phyloP scores from a whole-genome alignment of 1,140 invertebrate genomes.

The Bombyx mandarina region DNA sequence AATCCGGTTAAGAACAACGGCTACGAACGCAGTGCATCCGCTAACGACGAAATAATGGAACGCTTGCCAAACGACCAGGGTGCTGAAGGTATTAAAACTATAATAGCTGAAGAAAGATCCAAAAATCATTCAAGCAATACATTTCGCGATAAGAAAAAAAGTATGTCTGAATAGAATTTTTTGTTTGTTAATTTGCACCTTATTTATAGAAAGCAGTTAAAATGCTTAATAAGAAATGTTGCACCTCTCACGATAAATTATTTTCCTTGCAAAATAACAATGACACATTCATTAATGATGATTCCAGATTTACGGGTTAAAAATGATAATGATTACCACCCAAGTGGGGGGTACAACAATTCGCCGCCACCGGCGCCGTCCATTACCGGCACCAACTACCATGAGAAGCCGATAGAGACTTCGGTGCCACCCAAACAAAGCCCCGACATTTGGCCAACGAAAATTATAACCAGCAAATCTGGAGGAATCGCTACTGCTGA shows the following conservation, averaged over 20 bases:
- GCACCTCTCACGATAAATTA: neutral
- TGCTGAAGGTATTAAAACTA: conserved; percentile 50
- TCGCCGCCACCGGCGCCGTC: conserved; percentile 67
- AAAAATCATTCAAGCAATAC: neutral
- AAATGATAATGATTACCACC: conserved; percentile 71
- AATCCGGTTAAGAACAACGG: conserved; percentile 62
- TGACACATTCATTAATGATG: conserved; percentile 5
- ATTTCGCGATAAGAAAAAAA: neutral
- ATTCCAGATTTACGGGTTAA: conserved; percentile 73
- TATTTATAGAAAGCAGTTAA: too few species aligned
- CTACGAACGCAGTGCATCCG: conserved; percentile 53
- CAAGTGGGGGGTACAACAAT: conserved; percentile 59
- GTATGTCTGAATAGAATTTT: too few species aligned
- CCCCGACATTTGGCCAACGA: conserved; percentile 61
- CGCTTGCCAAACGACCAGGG: conserved; percentile 61
- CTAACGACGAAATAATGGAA: conserved; percentile 60
- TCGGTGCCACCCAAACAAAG: conserved; percentile 61
- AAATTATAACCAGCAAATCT: conserved; percentile 67
- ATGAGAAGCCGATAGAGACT: conserved; percentile 65
- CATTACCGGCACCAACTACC: conserved; percentile 64
- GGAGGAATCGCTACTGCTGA: conserved; percentile 69
- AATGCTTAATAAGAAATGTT: too few species aligned
- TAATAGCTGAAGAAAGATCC: neutral
- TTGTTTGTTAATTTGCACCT: too few species aligned
- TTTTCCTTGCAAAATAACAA: neutral